Percentiles rank a stretch among this genome's conserved stretches.
phyloP scores from a whole-genome alignment of 2,888 invertebrate species.

The Beris morrisii region DNA sequence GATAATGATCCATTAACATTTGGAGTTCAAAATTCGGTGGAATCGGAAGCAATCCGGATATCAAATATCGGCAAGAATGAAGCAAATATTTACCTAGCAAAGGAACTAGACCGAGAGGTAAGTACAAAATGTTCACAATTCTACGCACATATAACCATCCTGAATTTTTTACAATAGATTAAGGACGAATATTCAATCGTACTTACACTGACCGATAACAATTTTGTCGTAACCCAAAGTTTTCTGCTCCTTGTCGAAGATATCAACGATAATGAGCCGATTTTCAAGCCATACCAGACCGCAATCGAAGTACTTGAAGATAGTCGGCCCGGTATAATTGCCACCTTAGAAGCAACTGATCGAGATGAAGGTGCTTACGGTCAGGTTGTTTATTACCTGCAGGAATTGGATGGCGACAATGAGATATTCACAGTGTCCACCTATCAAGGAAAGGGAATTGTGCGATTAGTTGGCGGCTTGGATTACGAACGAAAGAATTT shows the following conservation, averaged over 20 bases:
- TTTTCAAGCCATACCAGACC: slow-evolving; percentile 82
- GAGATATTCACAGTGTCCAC: slow-evolving; percentile 80
- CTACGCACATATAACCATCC: slow-evolving; percentile 1
- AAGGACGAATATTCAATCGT: slow-evolving; percentile 88
- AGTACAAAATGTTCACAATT: slow-evolving; percentile 41
- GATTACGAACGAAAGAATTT: slow-evolving; percentile 87
- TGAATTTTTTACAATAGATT: slow-evolving; percentile 59
- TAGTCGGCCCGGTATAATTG: slow-evolving; percentile 71
- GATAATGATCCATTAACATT: slow-evolving; percentile 83
- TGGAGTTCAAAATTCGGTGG: slow-evolving; percentile 77
- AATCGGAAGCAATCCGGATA: slow-evolving; percentile 81
- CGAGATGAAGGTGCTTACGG: slow-evolving; percentile 90
- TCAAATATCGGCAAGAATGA: slow-evolving; percentile 79
- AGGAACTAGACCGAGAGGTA: slow-evolving; percentile 89
- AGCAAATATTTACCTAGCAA: slow-evolving; percentile 85
- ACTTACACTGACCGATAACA: slow-evolving; percentile 84
- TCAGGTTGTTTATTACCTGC: slow-evolving; percentile 81
- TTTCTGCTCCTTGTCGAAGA: slow-evolving; percentile 86
- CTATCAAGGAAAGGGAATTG: slow-evolving; percentile 80
- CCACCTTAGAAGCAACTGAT: slow-evolving; percentile 84
- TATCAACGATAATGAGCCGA: slow-evolving; percentile 87
- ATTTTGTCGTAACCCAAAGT: slow-evolving; percentile 86
- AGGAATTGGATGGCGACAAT: slow-evolving; percentile 78
- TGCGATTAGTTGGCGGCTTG: slow-evolving; percentile 72
- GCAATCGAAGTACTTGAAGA: slow-evolving; percentile 81